phyloP scores from a whole-genome alignment of 2,113 vertebrate species.

The Channa maculata region DNA sequence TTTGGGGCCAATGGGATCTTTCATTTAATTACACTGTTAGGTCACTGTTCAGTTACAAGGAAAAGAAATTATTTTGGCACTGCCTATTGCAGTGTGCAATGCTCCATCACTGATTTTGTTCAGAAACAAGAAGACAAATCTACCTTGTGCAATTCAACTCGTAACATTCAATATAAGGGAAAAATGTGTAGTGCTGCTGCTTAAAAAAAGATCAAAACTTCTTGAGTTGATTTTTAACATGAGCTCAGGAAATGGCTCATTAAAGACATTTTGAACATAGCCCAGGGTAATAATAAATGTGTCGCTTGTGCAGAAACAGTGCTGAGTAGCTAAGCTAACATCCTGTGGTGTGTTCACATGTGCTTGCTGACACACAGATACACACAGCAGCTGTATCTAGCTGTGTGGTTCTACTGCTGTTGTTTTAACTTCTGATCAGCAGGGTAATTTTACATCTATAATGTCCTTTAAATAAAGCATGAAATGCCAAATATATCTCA shows the following conservation, averaged over 20 bases:
- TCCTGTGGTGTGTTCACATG: conserved; percentile 61
- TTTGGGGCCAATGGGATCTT: no score
- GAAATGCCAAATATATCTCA: background rate
- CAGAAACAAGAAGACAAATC: no score
- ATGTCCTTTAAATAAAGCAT: conserved; percentile 34
- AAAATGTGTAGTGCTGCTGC: background rate
- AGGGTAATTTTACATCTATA: conserved; percentile 35
- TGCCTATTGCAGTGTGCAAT: no score
- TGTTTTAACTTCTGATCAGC: conserved; percentile 20
- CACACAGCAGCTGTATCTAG: conserved; percentile 19
- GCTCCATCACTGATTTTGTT: no score
- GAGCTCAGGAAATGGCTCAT: background rate
- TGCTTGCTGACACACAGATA: conserved; percentile 4
- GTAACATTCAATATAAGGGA: background rate
- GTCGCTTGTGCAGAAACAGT: conserved; percentile 54
- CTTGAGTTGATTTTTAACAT: background rate
- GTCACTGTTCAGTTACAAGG: no score
- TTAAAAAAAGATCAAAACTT: background rate
- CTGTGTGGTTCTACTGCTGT: conserved; percentile 36
- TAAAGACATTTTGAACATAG: conserved; percentile 1
- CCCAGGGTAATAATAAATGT: conserved; percentile 35
- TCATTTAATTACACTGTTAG: no score
- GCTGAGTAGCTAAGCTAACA: conserved; percentile 81
- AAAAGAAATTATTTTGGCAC: no score
- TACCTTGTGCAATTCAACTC: no score